Evolutionary conservation across 1,140 invertebrate genomes (phyloP), one percentile per base, ranked within the genome.

Genomic region (Hyles euphorbiae): DNA sequence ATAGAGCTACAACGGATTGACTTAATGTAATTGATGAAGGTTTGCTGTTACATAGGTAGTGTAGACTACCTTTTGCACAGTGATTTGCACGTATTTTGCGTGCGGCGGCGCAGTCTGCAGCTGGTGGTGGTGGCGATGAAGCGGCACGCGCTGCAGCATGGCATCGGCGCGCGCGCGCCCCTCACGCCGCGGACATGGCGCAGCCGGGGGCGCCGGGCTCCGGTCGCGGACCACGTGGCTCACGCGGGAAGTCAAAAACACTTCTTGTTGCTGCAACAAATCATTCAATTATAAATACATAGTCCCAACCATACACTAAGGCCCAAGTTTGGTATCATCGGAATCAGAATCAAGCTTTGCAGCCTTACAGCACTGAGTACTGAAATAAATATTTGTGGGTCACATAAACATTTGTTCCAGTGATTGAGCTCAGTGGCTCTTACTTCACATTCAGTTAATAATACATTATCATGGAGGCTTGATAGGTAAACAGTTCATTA

Each of bases 81-180:
- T 88, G 58, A 92, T 84, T 81, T 90, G 92, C 68, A 93, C 90
- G 68, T 92, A 92, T 72, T 91, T 90, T 89, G 87, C 65, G 76
- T 90, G 90, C 90, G 88, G 72, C 87, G 83, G 70, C 22, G 22
- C 22, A 22, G 81, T 87, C 87, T 82, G 86, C 74, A 87, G 86
- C 61, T 63, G 74, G 74, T 91, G 87, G 59, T 83, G 54, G 33
- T 48, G 54, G 45, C 47, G 53, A 5, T 11, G 32, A 34, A n/a
- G 89, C 81, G 90, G 88, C 91, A 91, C 90, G 68, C 76, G 71
- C 76, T 82, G 63, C 55, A 75, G 72, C 76, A 77, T 84, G 73
- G 74, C 78, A 87, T 83, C 86, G 75, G 78, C 86, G 74, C 70
- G 86, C 68, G 84, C 63, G 80, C 83, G 76, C 72, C 79, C 66